Evolutionary conservation across 2,113 vertebrate species (phyloP), one percentile per base, ranked within the genome.

Genomic region (Calypte anna): DNA sequence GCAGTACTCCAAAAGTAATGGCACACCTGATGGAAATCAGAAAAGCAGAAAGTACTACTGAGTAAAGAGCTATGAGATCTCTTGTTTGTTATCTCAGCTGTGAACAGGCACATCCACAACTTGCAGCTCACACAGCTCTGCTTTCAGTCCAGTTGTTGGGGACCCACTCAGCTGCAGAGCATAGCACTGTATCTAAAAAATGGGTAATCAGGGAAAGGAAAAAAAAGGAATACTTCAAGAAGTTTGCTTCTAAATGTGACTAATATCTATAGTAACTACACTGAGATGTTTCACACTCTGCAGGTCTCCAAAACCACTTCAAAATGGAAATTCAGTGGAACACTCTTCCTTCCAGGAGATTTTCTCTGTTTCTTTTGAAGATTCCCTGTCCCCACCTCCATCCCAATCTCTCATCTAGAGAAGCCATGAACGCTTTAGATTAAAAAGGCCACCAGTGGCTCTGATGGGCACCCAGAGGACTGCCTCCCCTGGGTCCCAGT

Each of bases 1-100:
- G 51, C 2, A 3, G 20, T 9, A 38, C 36, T 24, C 20, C 46
- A 68, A 33, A 44, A 2, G 3, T 9, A 57, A 14, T 0, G 0
- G 28, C 6, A n/a, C 27, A 48, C 9, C 57, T 67, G 44, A 15
- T 4, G 51, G 36, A 62, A 44, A 40, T 2, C 36, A 15, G 40
- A 48, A 69, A 76, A 88, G 67, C 50, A 76, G 54, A 25, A 50
- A 40, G 24, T 4, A 6, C 18, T 31, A 44, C 73, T 23, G 28
- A 46, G 30, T 23, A n/a, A 24, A 51, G 46, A 51, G 5, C 55
- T 12, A 0, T 5, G 23, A 48, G 54, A 48, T 4, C 38, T 54
- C 33, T 44, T 0, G 6, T 70, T 23, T 59, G 58, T 38, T 24
- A 6, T 9, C 31, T 76, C 6, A 2, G 43, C 82, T 58, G 13